Conservation (phyloP, 2,888 invertebrate species). For the Sarcophaga rosellei region DNA sequence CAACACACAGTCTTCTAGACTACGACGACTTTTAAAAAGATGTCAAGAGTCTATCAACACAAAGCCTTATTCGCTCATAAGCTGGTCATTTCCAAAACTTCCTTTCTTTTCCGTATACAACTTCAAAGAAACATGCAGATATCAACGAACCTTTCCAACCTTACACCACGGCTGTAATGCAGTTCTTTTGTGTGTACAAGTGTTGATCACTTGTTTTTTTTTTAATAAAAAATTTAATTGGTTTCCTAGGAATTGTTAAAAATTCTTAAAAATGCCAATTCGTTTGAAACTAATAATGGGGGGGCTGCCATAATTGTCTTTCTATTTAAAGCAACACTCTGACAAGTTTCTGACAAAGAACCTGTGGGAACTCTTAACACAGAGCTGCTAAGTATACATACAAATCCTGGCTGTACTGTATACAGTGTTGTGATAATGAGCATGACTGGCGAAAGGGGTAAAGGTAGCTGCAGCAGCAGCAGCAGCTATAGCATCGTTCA, state of each 20-base stretch:
- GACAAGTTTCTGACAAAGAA: slow-evolving; percentile 53
- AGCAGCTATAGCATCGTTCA: background rate
- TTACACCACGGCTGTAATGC: too few species aligned
- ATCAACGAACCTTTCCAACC: too few species aligned
- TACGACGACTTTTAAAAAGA: too few species aligned
- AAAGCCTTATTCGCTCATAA: too few species aligned
- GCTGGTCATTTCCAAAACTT: too few species aligned
- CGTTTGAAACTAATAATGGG: slow-evolving; percentile 68
- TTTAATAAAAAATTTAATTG: slow-evolving; percentile 46
- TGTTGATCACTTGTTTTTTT: background rate
- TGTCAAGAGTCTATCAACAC: too few species aligned
- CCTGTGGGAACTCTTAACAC: slow-evolving; percentile 60
- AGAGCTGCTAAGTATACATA: slow-evolving; percentile 19
- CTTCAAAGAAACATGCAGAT: too few species aligned
- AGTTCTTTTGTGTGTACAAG: too few species aligned
- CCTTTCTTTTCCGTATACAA: too few species aligned
- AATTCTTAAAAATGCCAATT: slow-evolving; percentile 70
- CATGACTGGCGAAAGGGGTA: slow-evolving; percentile 21
- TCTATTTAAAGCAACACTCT: slow-evolving; percentile 37
- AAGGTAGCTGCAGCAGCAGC: background rate
- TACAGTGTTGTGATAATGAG: background rate
- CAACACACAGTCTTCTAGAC: too few species aligned
- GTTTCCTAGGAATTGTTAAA: slow-evolving; percentile 59
- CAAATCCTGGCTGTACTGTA: background rate
- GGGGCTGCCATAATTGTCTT: slow-evolving; percentile 58